phyloP scores from a whole-genome alignment of 2,113 vertebrate genomes.

The Neolamprologus variostigma region DNA sequence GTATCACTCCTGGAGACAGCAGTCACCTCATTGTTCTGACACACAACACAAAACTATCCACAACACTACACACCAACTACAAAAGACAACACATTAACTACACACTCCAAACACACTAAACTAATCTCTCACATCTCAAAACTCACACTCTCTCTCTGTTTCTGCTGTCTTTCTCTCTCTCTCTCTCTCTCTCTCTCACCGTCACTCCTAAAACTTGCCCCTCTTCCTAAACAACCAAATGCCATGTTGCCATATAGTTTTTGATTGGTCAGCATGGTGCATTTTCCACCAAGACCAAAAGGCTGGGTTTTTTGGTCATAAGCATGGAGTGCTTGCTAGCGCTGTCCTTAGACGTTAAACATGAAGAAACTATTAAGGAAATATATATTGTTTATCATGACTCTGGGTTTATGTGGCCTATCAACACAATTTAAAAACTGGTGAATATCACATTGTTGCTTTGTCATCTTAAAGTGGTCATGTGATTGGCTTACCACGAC shows the following conservation, averaged over 20 bases:
- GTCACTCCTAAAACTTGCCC: neutral
- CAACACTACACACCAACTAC: no score
- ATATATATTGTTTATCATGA: neutral
- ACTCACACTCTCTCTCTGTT: no score
- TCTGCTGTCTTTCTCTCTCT: no score
- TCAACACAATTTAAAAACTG: neutral
- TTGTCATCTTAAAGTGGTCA: neutral
- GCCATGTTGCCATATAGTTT: neutral
- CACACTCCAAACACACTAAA: no score
- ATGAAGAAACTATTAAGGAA: fast-evolving
- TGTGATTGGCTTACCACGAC: neutral
- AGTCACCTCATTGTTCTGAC: no score
- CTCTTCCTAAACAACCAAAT: neutral
- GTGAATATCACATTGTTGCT: fast-evolving
- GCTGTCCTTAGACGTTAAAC: fast-evolving
- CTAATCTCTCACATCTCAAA: no score
- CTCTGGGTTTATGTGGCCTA: neutral
- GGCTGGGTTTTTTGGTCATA: neutral
- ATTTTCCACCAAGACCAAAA: neutral
- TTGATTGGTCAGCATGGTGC: fast-evolving
- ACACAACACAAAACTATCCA: no score
- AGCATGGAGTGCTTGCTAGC: fast-evolving
- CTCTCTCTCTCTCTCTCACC: no score
- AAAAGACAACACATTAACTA: no score
- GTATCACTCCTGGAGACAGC: no score